Evolutionary conservation across 2,113 vertebrate species (phyloP).

Genomic region (Ceuthmochares aereus): DNA sequence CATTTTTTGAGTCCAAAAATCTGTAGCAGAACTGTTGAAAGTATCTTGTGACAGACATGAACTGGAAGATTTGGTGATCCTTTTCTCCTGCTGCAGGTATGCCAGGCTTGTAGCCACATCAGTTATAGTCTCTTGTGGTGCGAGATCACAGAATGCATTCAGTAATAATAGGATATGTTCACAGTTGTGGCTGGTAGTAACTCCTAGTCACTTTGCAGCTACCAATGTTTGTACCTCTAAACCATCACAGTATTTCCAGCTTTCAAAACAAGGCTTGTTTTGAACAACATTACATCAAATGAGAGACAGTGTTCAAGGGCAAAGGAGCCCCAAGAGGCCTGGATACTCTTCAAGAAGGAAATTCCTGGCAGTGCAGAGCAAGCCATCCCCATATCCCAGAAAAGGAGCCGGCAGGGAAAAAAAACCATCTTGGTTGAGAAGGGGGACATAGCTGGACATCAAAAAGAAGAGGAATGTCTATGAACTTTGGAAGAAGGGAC

Average conservation of each 20-base stretch:
- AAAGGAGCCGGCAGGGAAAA: no score
- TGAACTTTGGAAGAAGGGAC: no score
- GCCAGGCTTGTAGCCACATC: not conserved
- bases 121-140: not conserved
- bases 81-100: not conserved
- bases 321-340: no score
- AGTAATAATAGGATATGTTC: not conserved
- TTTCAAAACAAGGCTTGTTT: not conserved
- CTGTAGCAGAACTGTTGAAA: not conserved
- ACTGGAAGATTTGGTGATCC: not conserved
- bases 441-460: no score
- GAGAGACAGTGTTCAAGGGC: no score
- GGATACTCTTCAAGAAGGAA: no score
- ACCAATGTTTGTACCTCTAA: not conserved
- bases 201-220: not conserved
- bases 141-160: not conserved
- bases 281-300: not conserved
- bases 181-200: not conserved
- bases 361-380: no score
- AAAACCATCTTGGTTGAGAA: no score
- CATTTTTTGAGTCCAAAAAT: slow-evolving; percentile 20
- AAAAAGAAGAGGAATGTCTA: no score
- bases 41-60: not conserved
- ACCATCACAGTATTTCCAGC: not conserved
- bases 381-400: no score